Evolutionary conservation across 2,797 vertebrate genomes (phyloP).

Genomic region (Erpetoichthys calabaricus): DNA sequence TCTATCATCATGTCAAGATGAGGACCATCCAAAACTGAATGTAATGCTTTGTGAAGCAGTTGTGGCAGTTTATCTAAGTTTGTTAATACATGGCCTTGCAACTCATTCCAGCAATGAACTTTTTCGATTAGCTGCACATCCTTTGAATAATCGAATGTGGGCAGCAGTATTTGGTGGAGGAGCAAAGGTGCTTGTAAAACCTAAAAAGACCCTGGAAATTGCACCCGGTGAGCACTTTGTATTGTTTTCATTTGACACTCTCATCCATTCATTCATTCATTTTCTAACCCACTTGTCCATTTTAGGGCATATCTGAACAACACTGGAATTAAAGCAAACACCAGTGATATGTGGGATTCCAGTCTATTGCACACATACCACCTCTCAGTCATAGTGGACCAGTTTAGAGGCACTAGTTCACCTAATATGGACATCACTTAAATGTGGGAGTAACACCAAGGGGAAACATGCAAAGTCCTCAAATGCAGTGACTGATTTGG

Average conservation of each 20-base stretch:
- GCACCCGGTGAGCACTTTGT: conserved; percentile 60
- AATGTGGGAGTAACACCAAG: no score
- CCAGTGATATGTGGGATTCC: no score
- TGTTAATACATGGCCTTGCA: conserved; percentile 85
- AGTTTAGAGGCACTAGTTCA: no score
- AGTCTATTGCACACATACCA: no score
- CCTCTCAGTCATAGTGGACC: no score
- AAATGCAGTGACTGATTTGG: no score
- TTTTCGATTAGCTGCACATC: conserved; percentile 88
- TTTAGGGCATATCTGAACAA: neutral
- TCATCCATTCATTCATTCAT: no score
- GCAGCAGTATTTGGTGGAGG: conserved; percentile 92
- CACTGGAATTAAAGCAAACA: neutral
- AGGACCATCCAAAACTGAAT: conserved; percentile 81
- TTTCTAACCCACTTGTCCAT: neutral
- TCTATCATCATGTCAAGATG: conserved; percentile 74
- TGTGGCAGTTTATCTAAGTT: conserved; percentile 82
- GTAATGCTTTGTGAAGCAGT: conserved; percentile 87
- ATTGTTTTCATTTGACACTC: no score
- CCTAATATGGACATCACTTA: no score
- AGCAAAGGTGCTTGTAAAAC: conserved; percentile 80
- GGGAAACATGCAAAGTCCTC: no score
- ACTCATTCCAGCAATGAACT: conserved; percentile 83
- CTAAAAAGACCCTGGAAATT: conserved; percentile 68
- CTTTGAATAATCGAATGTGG: conserved; percentile 90